Conservation (phyloP, 2,113 vertebrate species). For the Notarius quadriscutis region DNA sequence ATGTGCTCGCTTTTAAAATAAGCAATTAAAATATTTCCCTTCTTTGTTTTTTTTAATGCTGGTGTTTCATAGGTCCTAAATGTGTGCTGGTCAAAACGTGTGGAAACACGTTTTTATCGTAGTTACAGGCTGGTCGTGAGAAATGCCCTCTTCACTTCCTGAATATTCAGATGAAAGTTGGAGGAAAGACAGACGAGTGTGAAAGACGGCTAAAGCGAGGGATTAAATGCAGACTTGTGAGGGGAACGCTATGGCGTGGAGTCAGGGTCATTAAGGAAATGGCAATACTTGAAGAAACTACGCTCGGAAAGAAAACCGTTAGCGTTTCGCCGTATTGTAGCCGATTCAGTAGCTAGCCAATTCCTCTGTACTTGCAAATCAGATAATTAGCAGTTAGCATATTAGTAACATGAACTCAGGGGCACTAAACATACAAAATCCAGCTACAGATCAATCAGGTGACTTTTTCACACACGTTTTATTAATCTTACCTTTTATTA, state of each 20-base stretch:
- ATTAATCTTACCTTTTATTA: background rate
- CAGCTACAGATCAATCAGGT: background rate
- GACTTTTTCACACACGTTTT: background rate
- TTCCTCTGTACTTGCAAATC: background rate
- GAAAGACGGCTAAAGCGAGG: background rate
- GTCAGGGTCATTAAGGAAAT: background rate
- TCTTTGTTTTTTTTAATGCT: slow-evolving; percentile 13
- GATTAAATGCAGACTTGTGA: background rate
- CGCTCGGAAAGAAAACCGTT: background rate
- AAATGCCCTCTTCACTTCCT: slow-evolving; percentile 3
- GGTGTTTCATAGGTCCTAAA: slow-evolving; percentile 26
- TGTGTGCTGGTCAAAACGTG: slow-evolving; percentile 2
- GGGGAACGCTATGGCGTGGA: too few relatives aligned
- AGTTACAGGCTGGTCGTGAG: background rate
- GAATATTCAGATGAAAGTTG: background rate
- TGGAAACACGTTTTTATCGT: background rate
- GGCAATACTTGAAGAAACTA: background rate
- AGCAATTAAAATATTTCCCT: background rate
- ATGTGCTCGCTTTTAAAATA: slow-evolving; percentile 10
- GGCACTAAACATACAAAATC: background rate
- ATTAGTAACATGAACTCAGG: background rate
- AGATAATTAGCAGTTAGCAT: background rate
- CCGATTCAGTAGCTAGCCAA: too few relatives aligned
- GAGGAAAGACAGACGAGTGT: background rate
- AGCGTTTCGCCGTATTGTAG: background rate